Conservation (phyloP, 2,113 vertebrate genomes). For the crab-eating macaque (Macaca fascicularis) region T2T-MFA8v1.1 NC_088376.1:174935001-174935500, state of each 20-base stretch:
- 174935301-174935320: not conserved
- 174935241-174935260: not conserved
- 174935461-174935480: not conserved
- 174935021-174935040: not conserved
- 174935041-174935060: not conserved
- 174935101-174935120: not conserved
- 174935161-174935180: not conserved
- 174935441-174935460: not conserved
- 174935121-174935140: not conserved
- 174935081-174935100: constrained; percentile 9
- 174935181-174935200: not conserved
- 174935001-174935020: not conserved
- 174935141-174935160: not conserved
- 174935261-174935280: not conserved
- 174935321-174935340: not conserved
- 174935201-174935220: not conserved
- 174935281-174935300: not conserved
- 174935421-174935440: not conserved
- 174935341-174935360: not conserved
- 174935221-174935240: not conserved
- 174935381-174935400: not conserved
- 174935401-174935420: not conserved
- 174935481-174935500: not conserved
- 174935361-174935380: not conserved
- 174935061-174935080: not conserved